Conservation (phyloP, 2,888 invertebrate genomes). For the Hypselothyrea guttata region DNA sequence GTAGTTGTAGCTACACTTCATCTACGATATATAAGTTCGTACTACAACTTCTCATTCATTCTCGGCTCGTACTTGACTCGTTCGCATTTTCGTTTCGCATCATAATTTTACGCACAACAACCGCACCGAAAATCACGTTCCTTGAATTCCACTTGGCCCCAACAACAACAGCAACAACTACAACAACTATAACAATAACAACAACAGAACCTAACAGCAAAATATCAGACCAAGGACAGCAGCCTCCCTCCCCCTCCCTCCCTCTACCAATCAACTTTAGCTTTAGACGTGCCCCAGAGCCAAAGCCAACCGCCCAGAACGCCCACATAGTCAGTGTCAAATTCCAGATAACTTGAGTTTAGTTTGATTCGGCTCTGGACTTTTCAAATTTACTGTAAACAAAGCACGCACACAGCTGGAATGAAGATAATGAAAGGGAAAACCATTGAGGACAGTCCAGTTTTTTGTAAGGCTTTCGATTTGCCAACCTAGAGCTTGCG, state of each 20-base stretch:
- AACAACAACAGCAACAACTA: slow-evolving; percentile 3
- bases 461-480: background rate
- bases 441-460: slow-evolving; percentile 10
- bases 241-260: too few species aligned
- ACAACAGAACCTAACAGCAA: slow-evolving; percentile 14
- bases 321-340: slow-evolving; percentile 39
- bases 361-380: slow-evolving; percentile 3
- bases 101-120: slow-evolving; percentile 65
- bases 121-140: slow-evolving; percentile 66
- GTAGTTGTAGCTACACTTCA: background rate
- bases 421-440: slow-evolving; percentile 24
- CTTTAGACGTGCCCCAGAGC: slow-evolving; percentile 19
- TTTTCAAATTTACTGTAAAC: slow-evolving; percentile 48
- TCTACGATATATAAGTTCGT: background rate
- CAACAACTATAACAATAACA: slow-evolving; percentile 15
- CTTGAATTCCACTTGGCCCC: slow-evolving; percentile 34
- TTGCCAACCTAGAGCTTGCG: background rate
- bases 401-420: slow-evolving; percentile 44
- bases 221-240: slow-evolving; percentile 31
- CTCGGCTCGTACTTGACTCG: slow-evolving; percentile 56
- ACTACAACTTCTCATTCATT: slow-evolving; percentile 54
- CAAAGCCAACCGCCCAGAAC: slow-evolving; percentile 52
- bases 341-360: slow-evolving; percentile 19
- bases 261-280: slow-evolving; percentile 24
- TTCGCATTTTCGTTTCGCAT: slow-evolving; percentile 72